Evolutionary conservation across 2,888 invertebrate genomes (phyloP).

Genomic region (Lepidocyrtinus sp.): DNA sequence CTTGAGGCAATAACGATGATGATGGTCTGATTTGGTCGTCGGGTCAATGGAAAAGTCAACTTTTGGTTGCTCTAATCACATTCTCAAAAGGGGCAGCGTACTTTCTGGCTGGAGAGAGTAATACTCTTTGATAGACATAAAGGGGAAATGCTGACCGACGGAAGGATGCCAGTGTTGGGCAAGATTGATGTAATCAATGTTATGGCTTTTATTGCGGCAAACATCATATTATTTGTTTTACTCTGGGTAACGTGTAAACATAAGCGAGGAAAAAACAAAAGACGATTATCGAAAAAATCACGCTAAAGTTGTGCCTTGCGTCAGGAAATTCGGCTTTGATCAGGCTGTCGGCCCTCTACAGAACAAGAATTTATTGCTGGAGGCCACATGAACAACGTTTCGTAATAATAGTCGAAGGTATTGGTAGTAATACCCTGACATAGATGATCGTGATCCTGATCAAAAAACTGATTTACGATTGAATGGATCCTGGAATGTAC

Average conservation of each 20-base stretch:
- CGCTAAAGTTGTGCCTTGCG: constrained; percentile 16
- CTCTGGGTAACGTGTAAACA: constrained; percentile 30
- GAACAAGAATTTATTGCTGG: constrained; percentile 28
- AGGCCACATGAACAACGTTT: constrained; percentile 23
- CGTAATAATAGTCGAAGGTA: constrained; percentile 15
- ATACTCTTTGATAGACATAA: background rate
- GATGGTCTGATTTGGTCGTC: background rate
- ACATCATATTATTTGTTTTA: constrained; percentile 40
- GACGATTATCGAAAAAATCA: constrained; percentile 20
- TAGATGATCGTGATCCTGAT: constrained; percentile 18
- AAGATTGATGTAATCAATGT: constrained; percentile 23
- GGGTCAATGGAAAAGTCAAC: constrained; percentile 17
- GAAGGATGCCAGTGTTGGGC: constrained; percentile 14
- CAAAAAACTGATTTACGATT: constrained; percentile 30
- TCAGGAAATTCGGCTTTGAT: constrained; percentile 41
- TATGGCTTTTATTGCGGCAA: constrained; percentile 40
- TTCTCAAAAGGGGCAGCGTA: background rate
- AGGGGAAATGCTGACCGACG: background rate
- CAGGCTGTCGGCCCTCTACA: constrained; percentile 5
- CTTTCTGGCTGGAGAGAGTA: constrained; percentile 11
- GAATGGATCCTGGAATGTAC: constrained; percentile 14
- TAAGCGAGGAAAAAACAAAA: constrained; percentile 15
- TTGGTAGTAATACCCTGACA: background rate
- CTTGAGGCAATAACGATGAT: background rate
- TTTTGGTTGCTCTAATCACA: constrained; percentile 13